phyloP scores from a whole-genome alignment of 1,140 invertebrate species.

The Popillia japonica region DNA sequence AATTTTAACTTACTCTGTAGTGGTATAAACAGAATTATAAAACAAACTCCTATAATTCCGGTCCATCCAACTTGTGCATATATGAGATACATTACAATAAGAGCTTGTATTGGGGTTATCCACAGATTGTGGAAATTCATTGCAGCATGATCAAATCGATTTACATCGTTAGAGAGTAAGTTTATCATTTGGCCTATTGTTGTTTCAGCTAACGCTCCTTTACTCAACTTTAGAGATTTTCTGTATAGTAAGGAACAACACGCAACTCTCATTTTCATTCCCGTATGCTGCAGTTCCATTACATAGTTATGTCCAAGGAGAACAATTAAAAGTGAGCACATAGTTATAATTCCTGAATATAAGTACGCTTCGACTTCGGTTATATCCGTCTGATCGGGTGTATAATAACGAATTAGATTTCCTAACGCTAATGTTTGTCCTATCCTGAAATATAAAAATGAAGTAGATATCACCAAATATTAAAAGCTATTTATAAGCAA shows the following conservation, averaged over 20 bases:
- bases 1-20: constrained; percentile 72
- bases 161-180: constrained; percentile 85
- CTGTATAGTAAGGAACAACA: constrained; percentile 83
- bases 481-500: no score
- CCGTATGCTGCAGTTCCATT: constrained; percentile 72
- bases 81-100: constrained; percentile 77
- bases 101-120: constrained; percentile 79
- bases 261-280: constrained; percentile 79
- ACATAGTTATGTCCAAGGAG: constrained; percentile 83
- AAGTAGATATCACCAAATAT: no score
- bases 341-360: constrained; percentile 74
- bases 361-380: constrained; percentile 68
- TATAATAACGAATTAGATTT: constrained; percentile 67
- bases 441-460: constrained; percentile 46
- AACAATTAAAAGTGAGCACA: constrained; percentile 70
- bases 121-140: constrained; percentile 75
- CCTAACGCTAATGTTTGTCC: constrained; percentile 52
- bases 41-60: constrained; percentile 78
- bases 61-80: constrained; percentile 76
- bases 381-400: constrained; percentile 61
- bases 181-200: constrained; percentile 88
- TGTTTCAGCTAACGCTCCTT: constrained; percentile 77
- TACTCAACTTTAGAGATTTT: constrained; percentile 74
- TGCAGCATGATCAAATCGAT: constrained; percentile 72
- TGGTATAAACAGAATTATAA: constrained; percentile 82